Evolutionary conservation across 2,888 invertebrate species (phyloP).

Genomic region (Magallana nippona): DNA sequence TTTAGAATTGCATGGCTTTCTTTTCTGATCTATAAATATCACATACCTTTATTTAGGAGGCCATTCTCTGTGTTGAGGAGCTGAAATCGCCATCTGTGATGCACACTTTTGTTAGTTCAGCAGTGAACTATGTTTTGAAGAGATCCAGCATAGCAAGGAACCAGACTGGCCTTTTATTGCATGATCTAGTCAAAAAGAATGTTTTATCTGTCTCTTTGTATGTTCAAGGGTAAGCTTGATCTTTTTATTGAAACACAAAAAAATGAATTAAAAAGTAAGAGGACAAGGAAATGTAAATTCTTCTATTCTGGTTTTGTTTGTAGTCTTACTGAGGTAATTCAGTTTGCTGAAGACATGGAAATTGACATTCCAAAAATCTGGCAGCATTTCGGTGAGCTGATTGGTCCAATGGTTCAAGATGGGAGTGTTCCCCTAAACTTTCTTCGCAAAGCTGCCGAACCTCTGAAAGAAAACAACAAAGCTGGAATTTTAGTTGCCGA

Average conservation of each 20-base stretch:
- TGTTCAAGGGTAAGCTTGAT: conserved; percentile 81
- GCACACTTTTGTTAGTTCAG: conserved; percentile 77
- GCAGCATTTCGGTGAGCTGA: conserved; percentile 88
- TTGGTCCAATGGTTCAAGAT: conserved; percentile 81
- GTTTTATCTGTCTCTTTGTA: conserved; percentile 81
- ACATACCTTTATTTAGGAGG: conserved; percentile 74
- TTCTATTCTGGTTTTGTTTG: conserved; percentile 49
- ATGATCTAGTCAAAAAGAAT: conserved; percentile 81
- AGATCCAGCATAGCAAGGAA: conserved; percentile 78
- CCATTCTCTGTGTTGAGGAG: conserved; percentile 77
- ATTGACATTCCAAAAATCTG: conserved; percentile 93
- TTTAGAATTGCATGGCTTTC: too few species aligned
- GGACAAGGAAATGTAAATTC: too few species aligned
- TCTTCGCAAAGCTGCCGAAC: conserved; percentile 73
- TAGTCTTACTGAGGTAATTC: conserved; percentile 85
- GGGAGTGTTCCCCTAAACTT: conserved; percentile 71
- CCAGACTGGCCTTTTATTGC: conserved; percentile 82
- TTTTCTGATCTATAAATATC: neutral
- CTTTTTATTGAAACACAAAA: too few species aligned
- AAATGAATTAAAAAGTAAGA: too few species aligned
- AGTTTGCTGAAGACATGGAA: conserved; percentile 86
- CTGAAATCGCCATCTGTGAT: conserved; percentile 71
- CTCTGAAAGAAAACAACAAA: conserved; percentile 68
- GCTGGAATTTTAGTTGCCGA: conserved; percentile 82
- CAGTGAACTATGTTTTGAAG: conserved; percentile 76